phyloP scores from a whole-genome alignment of 2,888 invertebrate genomes.

The Megamerina dolium region DNA sequence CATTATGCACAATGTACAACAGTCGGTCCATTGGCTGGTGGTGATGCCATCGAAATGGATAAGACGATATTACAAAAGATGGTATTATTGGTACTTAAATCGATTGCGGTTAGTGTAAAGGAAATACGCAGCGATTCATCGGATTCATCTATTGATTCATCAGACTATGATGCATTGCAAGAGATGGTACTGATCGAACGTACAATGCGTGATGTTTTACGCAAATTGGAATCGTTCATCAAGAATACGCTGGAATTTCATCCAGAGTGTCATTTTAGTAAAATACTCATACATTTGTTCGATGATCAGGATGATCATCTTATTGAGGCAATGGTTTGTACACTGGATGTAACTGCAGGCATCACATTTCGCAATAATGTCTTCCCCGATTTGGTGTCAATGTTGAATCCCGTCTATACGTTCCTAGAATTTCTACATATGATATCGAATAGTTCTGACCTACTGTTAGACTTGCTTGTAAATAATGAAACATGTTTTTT shows the following conservation, averaged over 20 bases:
- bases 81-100: constrained; percentile 79
- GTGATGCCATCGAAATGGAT: constrained; percentile 52
- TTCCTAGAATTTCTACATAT: constrained; percentile 80
- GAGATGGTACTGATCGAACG: constrained; percentile 85
- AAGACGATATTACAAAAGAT: constrained; percentile 79
- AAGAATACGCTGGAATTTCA: constrained; percentile 77
- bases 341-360: constrained; percentile 79
- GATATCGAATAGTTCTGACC: constrained; percentile 74
- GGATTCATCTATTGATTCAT: constrained; percentile 77
- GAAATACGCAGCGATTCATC: constrained; percentile 83
- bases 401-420: constrained; percentile 80
- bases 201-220: constrained; percentile 75
- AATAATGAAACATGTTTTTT: constrained; percentile 89
- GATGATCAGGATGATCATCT: constrained; percentile 87
- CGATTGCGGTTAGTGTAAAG: constrained; percentile 83
- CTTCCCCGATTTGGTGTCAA: constrained; percentile 71
- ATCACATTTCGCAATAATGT: constrained; percentile 76
- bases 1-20: constrained; percentile 8
- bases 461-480: constrained; percentile 76
- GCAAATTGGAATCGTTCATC: constrained; percentile 75
- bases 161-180: constrained; percentile 78
- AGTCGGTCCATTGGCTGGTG: too few relatives aligned
- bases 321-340: constrained; percentile 88
- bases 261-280: constrained; percentile 80
- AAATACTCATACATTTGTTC: constrained; percentile 81